phyloP scores from a whole-genome alignment of 1,140 invertebrate species.

The Drosophila sulfurigaster region DNA sequence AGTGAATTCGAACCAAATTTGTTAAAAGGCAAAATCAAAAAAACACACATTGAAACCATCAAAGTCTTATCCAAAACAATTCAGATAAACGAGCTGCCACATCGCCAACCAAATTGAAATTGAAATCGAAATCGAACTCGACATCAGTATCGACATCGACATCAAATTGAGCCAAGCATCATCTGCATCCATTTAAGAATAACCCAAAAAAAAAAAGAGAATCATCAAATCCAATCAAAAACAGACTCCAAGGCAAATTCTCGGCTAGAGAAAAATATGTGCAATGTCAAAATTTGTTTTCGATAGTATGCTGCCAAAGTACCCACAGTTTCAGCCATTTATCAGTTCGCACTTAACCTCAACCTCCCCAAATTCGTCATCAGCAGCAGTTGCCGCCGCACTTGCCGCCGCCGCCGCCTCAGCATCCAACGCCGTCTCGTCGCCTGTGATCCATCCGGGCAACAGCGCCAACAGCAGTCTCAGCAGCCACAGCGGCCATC shows the following conservation, averaged over 20 bases:
- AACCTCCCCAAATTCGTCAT: slow-evolving; percentile 85
- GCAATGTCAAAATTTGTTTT: slow-evolving; percentile 98
- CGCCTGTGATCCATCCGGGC: slow-evolving; percentile 68
- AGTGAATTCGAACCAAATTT: slow-evolving; percentile 75
- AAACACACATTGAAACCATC: slow-evolving; percentile 25
- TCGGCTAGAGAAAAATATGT: slow-evolving; percentile 85
- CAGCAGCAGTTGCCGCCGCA: slow-evolving; percentile 86
- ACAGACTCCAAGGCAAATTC: slow-evolving; percentile 49
- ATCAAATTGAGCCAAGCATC: slow-evolving; percentile 16
- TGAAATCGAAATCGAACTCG: background rate
- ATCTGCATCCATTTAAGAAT: slow-evolving; percentile 21
- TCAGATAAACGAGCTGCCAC: slow-evolving; percentile 23
- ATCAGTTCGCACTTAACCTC: slow-evolving; percentile 86
- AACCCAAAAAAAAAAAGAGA: slow-evolving; percentile 12
- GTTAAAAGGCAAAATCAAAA: slow-evolving; percentile 56
- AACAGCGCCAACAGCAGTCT: slow-evolving; percentile 69
- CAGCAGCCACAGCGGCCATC: slow-evolving; percentile 76
- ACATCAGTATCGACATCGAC: slow-evolving; percentile 12
- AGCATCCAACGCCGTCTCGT: slow-evolving; percentile 66
- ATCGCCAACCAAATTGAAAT: slow-evolving; percentile 8
- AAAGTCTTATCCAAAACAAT: slow-evolving; percentile 29
- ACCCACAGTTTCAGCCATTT: slow-evolving; percentile 92
- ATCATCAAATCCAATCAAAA: slow-evolving; percentile 17
- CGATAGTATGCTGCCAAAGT: slow-evolving; percentile 98
- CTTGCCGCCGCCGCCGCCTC: slow-evolving; percentile 77